Evolutionary conservation across 1,140 invertebrate species (phyloP).

Genomic region (Bradysia coprophila): DNA sequence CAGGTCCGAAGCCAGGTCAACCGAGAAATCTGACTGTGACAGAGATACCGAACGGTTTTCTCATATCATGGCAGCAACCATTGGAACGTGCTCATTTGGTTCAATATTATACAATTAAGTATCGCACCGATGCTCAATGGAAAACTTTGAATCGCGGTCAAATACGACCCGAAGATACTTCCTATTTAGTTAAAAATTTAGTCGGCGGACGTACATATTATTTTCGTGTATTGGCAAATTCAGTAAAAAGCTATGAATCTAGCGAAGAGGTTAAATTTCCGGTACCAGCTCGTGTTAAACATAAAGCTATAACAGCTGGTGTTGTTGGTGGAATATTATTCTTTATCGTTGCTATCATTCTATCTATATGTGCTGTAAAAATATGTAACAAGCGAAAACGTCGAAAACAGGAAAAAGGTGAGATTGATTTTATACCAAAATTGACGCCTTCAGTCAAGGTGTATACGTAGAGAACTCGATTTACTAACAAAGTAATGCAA

Average conservation of each 20-base stretch:
- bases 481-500: no score
- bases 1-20: constrained; percentile 72
- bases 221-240: constrained; percentile 76
- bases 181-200: constrained; percentile 78
- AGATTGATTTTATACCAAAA: constrained; percentile 11
- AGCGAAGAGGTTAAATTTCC: constrained; percentile 74
- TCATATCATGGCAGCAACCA: constrained; percentile 78
- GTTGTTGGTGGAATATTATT: constrained; percentile 88
- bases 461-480: constrained; percentile 1
- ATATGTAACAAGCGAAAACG: constrained; percentile 92
- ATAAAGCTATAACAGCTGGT: constrained; percentile 83
- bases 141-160: constrained; percentile 70
- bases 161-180: constrained; percentile 72
- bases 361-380: constrained; percentile 90
- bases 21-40: constrained; percentile 75
- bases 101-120: constrained; percentile 83
- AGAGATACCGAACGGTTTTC: constrained; percentile 67
- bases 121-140: constrained; percentile 71
- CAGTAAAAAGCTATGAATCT: constrained; percentile 58
- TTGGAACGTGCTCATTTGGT: constrained; percentile 55
- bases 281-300: constrained; percentile 71
- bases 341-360: constrained; percentile 90
- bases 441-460: constrained; percentile 1
- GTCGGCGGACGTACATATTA: constrained; percentile 76
- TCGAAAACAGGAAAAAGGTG: constrained; percentile 94